Base-by-base conservation (phyloP, 1,140 invertebrate species). In the Halotydeus destructor region DNA sequence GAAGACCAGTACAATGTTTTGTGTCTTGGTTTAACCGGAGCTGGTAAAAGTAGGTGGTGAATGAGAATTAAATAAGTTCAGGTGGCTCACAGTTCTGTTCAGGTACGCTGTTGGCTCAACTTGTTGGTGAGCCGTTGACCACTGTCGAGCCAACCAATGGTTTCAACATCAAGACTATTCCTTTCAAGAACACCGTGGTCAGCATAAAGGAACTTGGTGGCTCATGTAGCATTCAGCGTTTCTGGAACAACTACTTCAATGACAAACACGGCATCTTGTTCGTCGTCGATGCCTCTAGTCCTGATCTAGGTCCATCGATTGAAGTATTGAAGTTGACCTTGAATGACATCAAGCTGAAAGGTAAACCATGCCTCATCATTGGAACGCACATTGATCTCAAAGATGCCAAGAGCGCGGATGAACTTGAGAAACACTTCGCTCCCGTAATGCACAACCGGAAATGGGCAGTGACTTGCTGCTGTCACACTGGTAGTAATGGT, bases 121-220 rank as follows among this genome's bases (percentile, higher is more conserved):
- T 61, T n/a, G 59, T 57, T 50, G 57, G 57, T 21, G 60, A 63
- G 49, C 50, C 23, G 43, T 52, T 23, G 49, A 54, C 25, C 14
- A 47, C 55, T 21, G 53, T 60, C 36, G 53, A 57, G 44, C 60
- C 60, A 38, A 62, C 60, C 30, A 52, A 55, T 34, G 60, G 60
- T 52, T 51, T 54, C 30, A 50, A 51, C 41, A 53, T 51, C 12
- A 54, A 51, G 36, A 54, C 51, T 12, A 32, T 54, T n/a, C 50
- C 50, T 22, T 19, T 54, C 8, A 51, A 48, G 30, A 46, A 55
- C 50, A 37, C 49, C 53, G 57, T 60, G 23, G 55, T 63, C 24
- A 59, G 58, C 44, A 61, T 63, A 27, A 63, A 63, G 45, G 59
- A 60, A 34, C 35, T 63, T 3, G 52, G 52, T 36, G 52, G 52